Base-by-base conservation (phyloP, 2,797 vertebrate species). In the Sparus aurata region DNA sequence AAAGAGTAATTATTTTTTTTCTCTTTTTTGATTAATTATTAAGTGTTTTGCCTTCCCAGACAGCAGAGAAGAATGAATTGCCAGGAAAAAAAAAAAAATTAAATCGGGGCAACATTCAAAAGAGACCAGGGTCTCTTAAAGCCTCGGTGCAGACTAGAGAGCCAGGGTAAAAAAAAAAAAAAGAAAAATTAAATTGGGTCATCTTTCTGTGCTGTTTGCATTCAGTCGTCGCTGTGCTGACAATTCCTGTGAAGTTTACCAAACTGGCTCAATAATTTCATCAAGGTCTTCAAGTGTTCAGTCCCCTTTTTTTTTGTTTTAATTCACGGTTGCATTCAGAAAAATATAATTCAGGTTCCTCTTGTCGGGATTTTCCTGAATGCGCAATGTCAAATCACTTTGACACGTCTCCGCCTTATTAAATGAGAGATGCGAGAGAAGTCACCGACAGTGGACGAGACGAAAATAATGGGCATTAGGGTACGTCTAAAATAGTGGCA, bases 381-480 rank as follows among this genome's bases (percentile, higher is more conserved):
- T 67, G 72, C 43, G 25, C 55, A 34, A 61, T 78, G 60, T 80
- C 73, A 75, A 46, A 85, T 83, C 59, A 47, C 61, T 59, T 83
- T 53, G 46, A 64, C 67, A 75, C 46, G 10, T 69, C 23, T 62
- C 73, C 47, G 34, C 59, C 61, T 76, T 82, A 82, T 87, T 81
- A 77, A 82, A 82, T 60, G 67, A 84, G 34, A 80, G 63, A 75
- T 73, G 45, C 76, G 23, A 20, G 66, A 49, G 84, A 49, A 84
- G 82, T 50, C 74, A 65, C 45, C 81, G 84, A 75, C 79, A 82
- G 77, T 77, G 70, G 71, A 88, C 72, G 73, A 57, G 69, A 75
- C 22, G 76, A 75, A 90, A 93, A 92, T 89, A 90, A 90, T 88
- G 75, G 88, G 75, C 85, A 86, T 90, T 87, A 79, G 75, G 73